These are phyloP conservation scores for Horisme vitalbata DNA, from an alignment of 2,888 invertebrate species.

Conservation along the genomic window DNA sequence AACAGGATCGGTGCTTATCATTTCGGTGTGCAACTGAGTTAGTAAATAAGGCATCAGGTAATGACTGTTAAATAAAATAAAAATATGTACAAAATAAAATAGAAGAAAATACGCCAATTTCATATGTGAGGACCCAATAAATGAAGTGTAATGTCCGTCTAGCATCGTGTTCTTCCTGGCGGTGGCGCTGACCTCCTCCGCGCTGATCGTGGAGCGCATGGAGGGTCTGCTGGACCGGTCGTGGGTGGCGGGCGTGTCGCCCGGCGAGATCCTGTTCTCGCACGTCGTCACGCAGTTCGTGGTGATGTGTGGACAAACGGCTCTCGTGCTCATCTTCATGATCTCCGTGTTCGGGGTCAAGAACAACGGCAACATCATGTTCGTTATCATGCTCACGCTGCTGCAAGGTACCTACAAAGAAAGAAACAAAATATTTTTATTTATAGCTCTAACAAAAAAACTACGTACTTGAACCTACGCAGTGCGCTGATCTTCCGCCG, in stretches of 20 bases:
- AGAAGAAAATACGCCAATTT: too few relatives aligned
- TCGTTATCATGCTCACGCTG: conserved; percentile 92
- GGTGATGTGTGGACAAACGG: conserved; percentile 97
- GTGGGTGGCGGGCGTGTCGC: conserved; percentile 96
- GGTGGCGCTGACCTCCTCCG: conserved; percentile 95
- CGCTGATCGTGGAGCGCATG: conserved; percentile 94
- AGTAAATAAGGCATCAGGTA: too few relatives aligned
- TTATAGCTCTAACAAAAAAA: too few relatives aligned
- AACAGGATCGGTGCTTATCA: too few relatives aligned
- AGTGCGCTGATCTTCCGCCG: too few relatives aligned
- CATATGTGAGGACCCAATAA: too few relatives aligned
- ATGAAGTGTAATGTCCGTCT: not conserved
- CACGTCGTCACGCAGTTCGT: conserved; percentile 97
- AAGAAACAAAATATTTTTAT: not conserved
- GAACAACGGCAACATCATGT: conserved; percentile 92
- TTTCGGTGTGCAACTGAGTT: too few relatives aligned
- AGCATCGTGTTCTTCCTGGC: conserved; percentile 98
- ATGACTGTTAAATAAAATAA: too few relatives aligned
- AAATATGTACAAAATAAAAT: not conserved
- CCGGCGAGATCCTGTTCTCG: conserved; percentile 95
- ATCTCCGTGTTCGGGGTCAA: conserved; percentile 94
- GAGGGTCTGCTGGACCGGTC: conserved; percentile 96
- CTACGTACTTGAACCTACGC: too few relatives aligned
- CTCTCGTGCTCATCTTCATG: conserved; percentile 95
- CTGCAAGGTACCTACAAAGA: conserved; percentile 85